Evolutionary conservation across 2,888 invertebrate genomes (phyloP), one percentile per base, ranked within the genome.

Genomic region (Drosophila stalkeri): DNA sequence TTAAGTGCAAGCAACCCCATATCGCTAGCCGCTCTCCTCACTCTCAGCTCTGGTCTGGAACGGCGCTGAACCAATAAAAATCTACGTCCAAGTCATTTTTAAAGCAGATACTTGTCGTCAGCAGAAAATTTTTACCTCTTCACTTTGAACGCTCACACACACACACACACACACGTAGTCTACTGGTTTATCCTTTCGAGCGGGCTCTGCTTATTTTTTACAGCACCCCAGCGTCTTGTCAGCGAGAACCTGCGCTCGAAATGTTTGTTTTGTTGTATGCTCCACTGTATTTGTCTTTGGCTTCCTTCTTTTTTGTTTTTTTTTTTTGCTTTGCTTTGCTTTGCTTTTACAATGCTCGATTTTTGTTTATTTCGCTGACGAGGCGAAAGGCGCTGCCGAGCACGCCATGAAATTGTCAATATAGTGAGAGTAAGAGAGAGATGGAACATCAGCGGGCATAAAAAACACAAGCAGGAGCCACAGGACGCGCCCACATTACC

Each of bases 281-380:
- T 74, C 69, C 68, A 69, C 86, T 89, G 87, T 89, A 85, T 85
- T 81, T 85, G 90, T 81, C 81, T 84, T 84, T 84, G 72, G 55
- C 55, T 27, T 43, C 23, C 11, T 2, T 20, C 20, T 6, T 44
- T 12, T 39, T 39, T 23, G 37, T 31, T 16, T 39, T 23, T 47
- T 31, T 16, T 27, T 41, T 31, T 16, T 39, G 16, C 37, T 31
- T 20, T 31, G 31, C 31, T 56, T 37, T 64, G 65, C 51, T 55
- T 65, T 71, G 52, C 37, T 31, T 60, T 64, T 86, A 72, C 72
- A 80, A 74, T 80, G 73, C 75, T 86, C 80, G 80, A 86, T 82
- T 82, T 80, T 89, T 82, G 81, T 86, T 83, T 86, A 86, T 89
- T 91, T 89, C 85, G 91, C 91, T 91, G 92, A 91, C 91, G 80